Conservation (phyloP, 2,113 vertebrate species). For the Dunckerocampus dactyliophorus region DNA sequence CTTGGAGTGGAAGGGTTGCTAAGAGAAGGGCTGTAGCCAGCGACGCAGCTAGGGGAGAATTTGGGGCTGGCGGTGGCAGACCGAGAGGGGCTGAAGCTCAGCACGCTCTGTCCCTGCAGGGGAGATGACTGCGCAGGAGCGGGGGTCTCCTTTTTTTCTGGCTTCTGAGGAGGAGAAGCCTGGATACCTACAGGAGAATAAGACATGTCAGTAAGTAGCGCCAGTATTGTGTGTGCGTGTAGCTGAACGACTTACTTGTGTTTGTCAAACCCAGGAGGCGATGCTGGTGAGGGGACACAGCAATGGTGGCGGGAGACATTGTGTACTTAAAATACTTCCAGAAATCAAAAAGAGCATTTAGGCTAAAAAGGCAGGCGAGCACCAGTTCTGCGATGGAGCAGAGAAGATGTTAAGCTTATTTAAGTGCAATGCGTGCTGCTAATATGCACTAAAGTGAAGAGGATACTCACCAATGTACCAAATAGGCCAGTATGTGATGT, state of each 20-base stretch:
- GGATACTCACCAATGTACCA: slow-evolving; percentile 91
- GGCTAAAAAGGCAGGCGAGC: slow-evolving; percentile 84
- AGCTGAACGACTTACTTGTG: slow-evolving; percentile 56
- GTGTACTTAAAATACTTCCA: slow-evolving; percentile 96
- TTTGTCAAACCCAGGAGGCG: slow-evolving; percentile 79
- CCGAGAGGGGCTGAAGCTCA: slow-evolving; percentile 90
- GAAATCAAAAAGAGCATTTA: slow-evolving; percentile 93
- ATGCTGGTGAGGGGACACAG: slow-evolving; percentile 81
- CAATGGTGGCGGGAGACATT: slow-evolving; percentile 78
- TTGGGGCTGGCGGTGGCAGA: slow-evolving; percentile 83
- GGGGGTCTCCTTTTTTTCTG: slow-evolving; percentile 73
- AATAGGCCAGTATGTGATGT: slow-evolving; percentile 87
- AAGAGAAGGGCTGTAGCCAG: slow-evolving; percentile 82
- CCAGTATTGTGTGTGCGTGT: background rate
- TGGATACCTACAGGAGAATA: slow-evolving; percentile 71
- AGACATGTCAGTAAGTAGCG: background rate
- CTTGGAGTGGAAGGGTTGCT: slow-evolving; percentile 68
- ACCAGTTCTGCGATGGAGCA: slow-evolving; percentile 73
- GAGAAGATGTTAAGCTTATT: background rate
- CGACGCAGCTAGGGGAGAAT: slow-evolving; percentile 78
- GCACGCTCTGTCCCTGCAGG: slow-evolving; percentile 87
- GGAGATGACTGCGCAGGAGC: slow-evolving; percentile 74
- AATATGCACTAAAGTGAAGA: background rate
- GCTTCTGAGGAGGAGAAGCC: slow-evolving; percentile 73
- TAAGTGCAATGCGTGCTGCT: too few species aligned